Evolutionary conservation across 2,888 invertebrate genomes (phyloP), one percentile per base, ranked within the genome.

Genomic region (Temnothorax ravouxi): DNA sequence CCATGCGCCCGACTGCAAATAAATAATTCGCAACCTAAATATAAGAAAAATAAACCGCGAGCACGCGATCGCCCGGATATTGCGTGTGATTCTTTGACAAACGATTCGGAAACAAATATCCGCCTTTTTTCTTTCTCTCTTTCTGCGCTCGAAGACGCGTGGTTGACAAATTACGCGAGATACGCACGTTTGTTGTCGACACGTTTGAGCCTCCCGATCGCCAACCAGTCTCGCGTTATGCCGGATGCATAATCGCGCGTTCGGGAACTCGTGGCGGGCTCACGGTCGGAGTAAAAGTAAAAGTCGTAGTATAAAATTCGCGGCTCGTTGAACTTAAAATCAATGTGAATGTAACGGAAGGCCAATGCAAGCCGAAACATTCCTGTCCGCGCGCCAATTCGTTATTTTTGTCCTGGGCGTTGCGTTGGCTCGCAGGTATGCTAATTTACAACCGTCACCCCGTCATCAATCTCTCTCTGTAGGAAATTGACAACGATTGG

Each of bases 311-410:
- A 25, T 25, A 67, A 67, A 67, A 29, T 47, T 67, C 3, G 18
- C 66, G 29, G 11, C 29, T 67, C 11, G 25, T 44, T 66, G 66
- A 64, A 41, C 44, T 34, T 18, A 47, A 47, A 47, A 67, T 67
- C 47, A 67, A 47, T 50, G 66, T 67, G 66, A 67, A 67, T 21
- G 66, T 47, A 61, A 61, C 18, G 38, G 41, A 64, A 64, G 64
- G 21, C 62, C 62, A 62, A 62, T 38, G 62, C 38, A 5, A 38
- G 21, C n/a, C 62, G 38, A 62, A 38, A 62, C 38, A 62, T 62
- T 62, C 61, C 9, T 38, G 34, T n/a, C 18, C 29, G 59, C 15
- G 15, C 29, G 15, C 15, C 15, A 13, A 56, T 9, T 2, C 29
- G 56, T 1, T 5, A 6, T 5, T 59, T 29, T 6, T 56, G 18